Conservation (phyloP, 1,140 invertebrate species). For the Venustaconcha ellipsiformis region DNA sequence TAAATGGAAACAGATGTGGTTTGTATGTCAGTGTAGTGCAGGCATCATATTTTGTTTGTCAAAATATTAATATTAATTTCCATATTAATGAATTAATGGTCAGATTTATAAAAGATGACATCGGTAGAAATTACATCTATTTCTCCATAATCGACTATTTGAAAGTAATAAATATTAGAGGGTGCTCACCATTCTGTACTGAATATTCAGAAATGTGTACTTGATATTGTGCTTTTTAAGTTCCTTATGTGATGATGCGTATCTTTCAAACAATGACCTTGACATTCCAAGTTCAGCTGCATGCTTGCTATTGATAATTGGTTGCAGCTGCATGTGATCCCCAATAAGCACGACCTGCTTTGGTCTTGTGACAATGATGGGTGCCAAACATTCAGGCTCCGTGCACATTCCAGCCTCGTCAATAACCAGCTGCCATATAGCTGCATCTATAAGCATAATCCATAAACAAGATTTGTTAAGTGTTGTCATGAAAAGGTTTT, state of each 20-base stretch:
- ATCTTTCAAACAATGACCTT: background rate
- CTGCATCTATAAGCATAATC: background rate
- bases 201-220: background rate
- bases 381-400: conserved; percentile 1
- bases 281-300: background rate
- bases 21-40: too few relatives aligned
- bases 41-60: too few relatives aligned
- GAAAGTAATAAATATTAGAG: too few relatives aligned
- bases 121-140: too few relatives aligned
- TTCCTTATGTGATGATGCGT: background rate
- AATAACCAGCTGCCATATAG: background rate
- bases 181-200: background rate
- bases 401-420: conserved; percentile 3
- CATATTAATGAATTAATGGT: too few relatives aligned
- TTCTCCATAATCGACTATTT: too few relatives aligned
- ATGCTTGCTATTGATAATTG: background rate
- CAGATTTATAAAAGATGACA: too few relatives aligned
- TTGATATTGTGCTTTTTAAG: background rate
- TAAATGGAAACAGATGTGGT: too few relatives aligned
- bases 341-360: background rate
- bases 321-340: background rate
- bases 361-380: background rate
- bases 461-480: too few relatives aligned
- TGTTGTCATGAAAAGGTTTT: too few relatives aligned
- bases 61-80: too few relatives aligned